These are phyloP conservation scores for Phoxinus dragarum DNA, from an alignment of 2,797 vertebrate genomes.

Conservation along the genomic window DNA sequence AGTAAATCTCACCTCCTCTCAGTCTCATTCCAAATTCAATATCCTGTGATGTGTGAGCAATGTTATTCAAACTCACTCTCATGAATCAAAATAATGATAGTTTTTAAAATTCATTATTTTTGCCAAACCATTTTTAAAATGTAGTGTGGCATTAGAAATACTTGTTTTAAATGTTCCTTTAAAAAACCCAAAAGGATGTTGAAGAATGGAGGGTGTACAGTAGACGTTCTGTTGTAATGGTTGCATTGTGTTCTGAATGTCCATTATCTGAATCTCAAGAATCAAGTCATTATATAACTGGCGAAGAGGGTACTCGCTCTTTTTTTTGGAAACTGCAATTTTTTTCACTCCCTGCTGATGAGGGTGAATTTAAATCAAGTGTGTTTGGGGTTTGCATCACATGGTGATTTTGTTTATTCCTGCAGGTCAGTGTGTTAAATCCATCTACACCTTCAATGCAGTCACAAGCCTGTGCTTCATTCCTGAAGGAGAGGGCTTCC, in stretches of 20 bases:
- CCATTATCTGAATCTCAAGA: slow-evolving; percentile 27
- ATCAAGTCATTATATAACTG: slow-evolving; percentile 19
- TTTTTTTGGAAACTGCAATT: not conserved
- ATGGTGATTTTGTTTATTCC: slow-evolving; percentile 32
- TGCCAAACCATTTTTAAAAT: not conserved
- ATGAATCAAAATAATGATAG: not conserved
- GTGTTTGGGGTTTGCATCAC: slow-evolving; percentile 5
- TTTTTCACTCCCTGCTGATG: not conserved
- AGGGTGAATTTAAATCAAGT: slow-evolving; percentile 4
- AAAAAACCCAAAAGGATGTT: not conserved
- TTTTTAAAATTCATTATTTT: not conserved
- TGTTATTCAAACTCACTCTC: not conserved
- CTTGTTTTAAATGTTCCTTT: not conserved
- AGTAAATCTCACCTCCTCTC: not conserved
- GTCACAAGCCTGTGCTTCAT: slow-evolving; percentile 80
- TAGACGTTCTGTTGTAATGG: slow-evolving; percentile 10
- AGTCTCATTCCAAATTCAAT: not conserved
- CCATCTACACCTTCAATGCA: slow-evolving; percentile 84
- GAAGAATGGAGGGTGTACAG: not conserved
- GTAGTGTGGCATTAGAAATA: not conserved
- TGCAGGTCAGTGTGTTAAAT: slow-evolving; percentile 83
- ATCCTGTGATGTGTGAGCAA: not conserved
- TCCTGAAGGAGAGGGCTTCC: slow-evolving; percentile 76
- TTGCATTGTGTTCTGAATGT: slow-evolving; percentile 5
- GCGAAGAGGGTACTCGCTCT: not conserved